phyloP scores from a whole-genome alignment of 2,888 invertebrate species.

The Drosophila rellima region DNA sequence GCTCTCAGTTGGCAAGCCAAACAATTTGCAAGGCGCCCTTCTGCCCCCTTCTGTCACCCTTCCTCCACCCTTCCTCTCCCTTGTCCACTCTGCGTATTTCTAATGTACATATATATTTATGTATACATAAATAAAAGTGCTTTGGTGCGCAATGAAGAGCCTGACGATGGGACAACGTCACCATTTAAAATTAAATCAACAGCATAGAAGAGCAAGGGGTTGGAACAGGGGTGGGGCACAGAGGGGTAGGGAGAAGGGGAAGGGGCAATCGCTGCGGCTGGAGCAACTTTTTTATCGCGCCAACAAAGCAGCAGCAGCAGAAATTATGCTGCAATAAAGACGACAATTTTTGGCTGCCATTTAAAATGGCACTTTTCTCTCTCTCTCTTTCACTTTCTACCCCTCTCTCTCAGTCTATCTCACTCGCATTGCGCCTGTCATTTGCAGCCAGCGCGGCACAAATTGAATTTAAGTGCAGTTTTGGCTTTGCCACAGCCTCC shows the following conservation, averaged over 20 bases:
- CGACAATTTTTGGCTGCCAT: slow-evolving; percentile 79
- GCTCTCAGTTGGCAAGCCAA: slow-evolving; percentile 71
- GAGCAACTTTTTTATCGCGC: slow-evolving; percentile 75
- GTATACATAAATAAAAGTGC: slow-evolving; percentile 77
- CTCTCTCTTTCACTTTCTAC: not conserved
- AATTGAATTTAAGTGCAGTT: slow-evolving; percentile 81
- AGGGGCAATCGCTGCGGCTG: slow-evolving; percentile 28
- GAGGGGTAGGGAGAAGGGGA: slow-evolving; percentile 3
- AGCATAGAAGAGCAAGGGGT: slow-evolving; percentile 54
- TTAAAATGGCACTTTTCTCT: slow-evolving; percentile 73
- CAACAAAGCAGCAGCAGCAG: slow-evolving; percentile 65
- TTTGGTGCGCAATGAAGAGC: slow-evolving; percentile 61
- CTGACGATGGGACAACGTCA: slow-evolving; percentile 64
- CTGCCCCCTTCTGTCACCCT: not conserved
- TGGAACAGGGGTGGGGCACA: slow-evolving; percentile 20
- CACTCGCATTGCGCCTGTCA: slow-evolving; percentile 64
- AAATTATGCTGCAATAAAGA: slow-evolving; percentile 79
- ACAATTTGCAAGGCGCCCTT: slow-evolving; percentile 60
- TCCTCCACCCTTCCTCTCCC: no score
- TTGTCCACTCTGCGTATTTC: slow-evolving; percentile 10
- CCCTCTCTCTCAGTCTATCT: not conserved
- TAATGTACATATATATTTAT: slow-evolving; percentile 61
- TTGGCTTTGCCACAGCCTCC: slow-evolving; percentile 59
- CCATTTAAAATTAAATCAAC: slow-evolving; percentile 84
- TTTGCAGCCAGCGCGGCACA: slow-evolving; percentile 74